A percentile compares a stretch with the other conserved stretches of the same genome.
phyloP scores from a whole-genome alignment of 2,888 invertebrate species.

The Nudaria mundana region DNA sequence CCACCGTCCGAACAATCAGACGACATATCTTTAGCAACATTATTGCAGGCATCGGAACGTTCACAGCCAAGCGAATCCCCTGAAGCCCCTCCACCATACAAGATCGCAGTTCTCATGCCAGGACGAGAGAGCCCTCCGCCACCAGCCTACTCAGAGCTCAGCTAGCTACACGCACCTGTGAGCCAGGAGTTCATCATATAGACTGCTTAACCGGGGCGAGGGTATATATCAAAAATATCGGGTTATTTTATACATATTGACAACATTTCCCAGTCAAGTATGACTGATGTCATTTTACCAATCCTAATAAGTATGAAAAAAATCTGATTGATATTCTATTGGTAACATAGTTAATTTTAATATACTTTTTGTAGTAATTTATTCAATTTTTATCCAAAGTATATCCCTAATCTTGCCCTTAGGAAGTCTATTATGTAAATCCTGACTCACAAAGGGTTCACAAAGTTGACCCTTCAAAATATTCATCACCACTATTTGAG shows the following conservation, averaged over 20 bases:
- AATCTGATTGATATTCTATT: not conserved
- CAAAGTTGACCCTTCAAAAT: constrained; percentile 7
- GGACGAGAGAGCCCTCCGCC: constrained; percentile 77
- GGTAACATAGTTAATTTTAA: not conserved
- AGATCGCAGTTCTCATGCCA: constrained; percentile 89
- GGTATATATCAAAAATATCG: constrained; percentile 14
- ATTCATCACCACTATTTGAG: constrained; percentile 11
- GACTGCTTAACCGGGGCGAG: constrained; percentile 32
- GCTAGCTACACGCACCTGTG: constrained; percentile 73
- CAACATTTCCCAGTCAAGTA: no score
- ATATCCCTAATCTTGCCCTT: constrained; percentile 25
- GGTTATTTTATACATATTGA: no score
- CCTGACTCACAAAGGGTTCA: constrained; percentile 31
- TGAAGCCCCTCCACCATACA: constrained; percentile 88
- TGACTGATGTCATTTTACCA: no score
- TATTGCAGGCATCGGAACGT: constrained; percentile 47
- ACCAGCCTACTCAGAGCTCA: constrained; percentile 88
- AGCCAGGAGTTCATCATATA: constrained; percentile 68
- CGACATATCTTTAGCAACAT: constrained; percentile 58
- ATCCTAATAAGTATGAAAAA: not conserved
- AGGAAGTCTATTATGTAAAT: constrained; percentile 21
- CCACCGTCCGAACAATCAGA: constrained; percentile 55
- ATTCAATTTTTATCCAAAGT: not conserved
- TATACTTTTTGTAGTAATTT: not conserved
- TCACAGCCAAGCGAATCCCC: constrained; percentile 26